Conservation (phyloP, 2,888 invertebrate genomes). For the Leptopilina myrica region DNA sequence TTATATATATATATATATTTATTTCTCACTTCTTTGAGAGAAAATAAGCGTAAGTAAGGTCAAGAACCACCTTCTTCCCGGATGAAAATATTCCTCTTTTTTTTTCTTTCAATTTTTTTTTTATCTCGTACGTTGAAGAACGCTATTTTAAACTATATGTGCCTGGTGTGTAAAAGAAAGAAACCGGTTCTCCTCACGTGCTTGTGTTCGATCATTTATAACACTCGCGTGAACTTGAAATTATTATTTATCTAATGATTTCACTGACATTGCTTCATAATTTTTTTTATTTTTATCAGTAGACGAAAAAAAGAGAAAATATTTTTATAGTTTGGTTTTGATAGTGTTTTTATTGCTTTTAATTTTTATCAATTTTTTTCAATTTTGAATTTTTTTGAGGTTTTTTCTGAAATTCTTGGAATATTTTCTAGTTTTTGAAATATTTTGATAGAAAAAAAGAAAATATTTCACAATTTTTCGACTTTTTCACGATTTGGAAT, state of each 20-base stretch:
- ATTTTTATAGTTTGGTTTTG: too few relatives aligned
- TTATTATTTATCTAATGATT: constrained; percentile 36
- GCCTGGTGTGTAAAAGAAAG: constrained; percentile 31
- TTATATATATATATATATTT: background rate
- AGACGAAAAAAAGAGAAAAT: too few relatives aligned
- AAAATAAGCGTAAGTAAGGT: constrained; percentile 13
- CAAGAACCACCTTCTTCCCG: constrained; percentile 5
- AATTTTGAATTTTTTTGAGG: too few relatives aligned
- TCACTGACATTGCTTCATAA: background rate
- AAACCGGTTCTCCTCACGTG: constrained; percentile 61
- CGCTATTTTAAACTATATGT: background rate
- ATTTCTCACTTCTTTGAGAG: background rate
- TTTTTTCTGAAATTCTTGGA: too few relatives aligned
- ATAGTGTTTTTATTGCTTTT: too few relatives aligned
- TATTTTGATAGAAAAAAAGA: too few relatives aligned
- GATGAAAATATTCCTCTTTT: background rate
- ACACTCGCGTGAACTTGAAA: constrained; percentile 46
- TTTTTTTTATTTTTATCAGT: background rate
- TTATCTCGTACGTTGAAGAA: background rate
- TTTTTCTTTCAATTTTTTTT: background rate
- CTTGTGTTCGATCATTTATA: constrained; percentile 46
- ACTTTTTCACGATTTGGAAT: too few relatives aligned
- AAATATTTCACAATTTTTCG: too few relatives aligned
- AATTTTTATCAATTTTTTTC: too few relatives aligned
- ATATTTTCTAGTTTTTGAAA: too few relatives aligned